Percentiles rank a stretch among this genome's conserved stretches.
Evolutionary conservation across 2,113 vertebrate species (phyloP).

Genomic region (Phrynosoma platyrhinos): DNA sequence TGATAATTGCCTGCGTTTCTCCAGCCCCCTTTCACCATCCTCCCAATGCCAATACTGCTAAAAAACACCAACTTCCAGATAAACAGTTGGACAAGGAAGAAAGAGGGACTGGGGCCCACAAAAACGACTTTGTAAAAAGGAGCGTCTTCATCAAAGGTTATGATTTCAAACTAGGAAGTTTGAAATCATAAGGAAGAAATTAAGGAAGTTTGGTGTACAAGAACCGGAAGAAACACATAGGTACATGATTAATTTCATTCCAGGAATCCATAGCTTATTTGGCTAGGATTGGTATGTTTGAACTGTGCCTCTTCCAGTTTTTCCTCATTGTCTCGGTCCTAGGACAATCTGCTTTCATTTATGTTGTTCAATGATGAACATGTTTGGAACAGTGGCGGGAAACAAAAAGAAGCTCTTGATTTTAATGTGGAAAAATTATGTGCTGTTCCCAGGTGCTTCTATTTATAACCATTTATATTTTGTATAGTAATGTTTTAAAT

Average conservation of each 20-base stretch:
- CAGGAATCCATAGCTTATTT: not conserved
- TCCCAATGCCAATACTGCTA: too few species aligned
- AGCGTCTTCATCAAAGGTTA: too few species aligned
- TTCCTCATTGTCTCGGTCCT: constrained; percentile 17
- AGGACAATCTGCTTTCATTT: constrained; percentile 16
- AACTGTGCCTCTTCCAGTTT: too few species aligned
- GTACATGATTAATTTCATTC: not conserved
- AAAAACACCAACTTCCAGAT: too few species aligned
- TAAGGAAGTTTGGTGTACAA: not conserved
- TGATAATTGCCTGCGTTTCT: too few species aligned
- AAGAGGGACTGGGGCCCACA: too few species aligned
- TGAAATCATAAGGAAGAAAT: too few species aligned
- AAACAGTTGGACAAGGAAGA: too few species aligned
- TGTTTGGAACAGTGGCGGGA: not conserved
- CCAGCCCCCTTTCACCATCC: too few species aligned
- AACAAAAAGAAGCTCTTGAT: not conserved
- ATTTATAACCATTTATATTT: not conserved
- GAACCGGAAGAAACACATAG: not conserved
- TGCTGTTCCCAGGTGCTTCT: not conserved
- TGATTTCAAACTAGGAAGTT: too few species aligned
- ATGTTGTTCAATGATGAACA: constrained; percentile 10
- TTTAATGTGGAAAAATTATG: constrained; percentile 15
- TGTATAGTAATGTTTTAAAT: constrained; percentile 39
- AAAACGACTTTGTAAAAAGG: too few species aligned
- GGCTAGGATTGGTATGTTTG: too few species aligned